A percentile compares a stretch with the other conserved stretches of the same genome.
These are phyloP conservation scores for Hystrix cristata DNA, from an alignment of 2,113 vertebrate genomes.

Conservation along the genomic window DNA sequence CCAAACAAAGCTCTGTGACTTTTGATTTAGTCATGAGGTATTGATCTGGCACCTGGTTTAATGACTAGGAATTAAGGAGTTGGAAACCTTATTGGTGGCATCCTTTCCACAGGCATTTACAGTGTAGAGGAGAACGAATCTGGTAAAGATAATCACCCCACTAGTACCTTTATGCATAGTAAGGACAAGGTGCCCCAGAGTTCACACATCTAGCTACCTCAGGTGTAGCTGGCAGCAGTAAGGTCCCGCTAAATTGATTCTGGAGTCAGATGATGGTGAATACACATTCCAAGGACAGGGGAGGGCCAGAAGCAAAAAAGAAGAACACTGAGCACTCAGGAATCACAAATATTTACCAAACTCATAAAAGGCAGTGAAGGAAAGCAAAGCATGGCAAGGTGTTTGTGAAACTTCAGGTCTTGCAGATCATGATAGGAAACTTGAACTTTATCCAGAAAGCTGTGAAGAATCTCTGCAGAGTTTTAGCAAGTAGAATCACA, in stretches of 20 bases:
- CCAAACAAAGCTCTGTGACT: not conserved
- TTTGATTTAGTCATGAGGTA: not conserved
- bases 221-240: not conserved
- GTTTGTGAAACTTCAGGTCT: not conserved
- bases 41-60: not conserved
- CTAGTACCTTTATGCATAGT: not conserved
- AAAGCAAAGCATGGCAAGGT: not conserved
- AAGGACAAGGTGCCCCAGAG: not conserved
- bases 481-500: not conserved
- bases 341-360: not conserved
- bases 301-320: not conserved
- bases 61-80: not conserved
- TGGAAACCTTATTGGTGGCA: not conserved
- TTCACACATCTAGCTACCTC: not conserved
- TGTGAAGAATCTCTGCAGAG: not conserved
- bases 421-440: not conserved
- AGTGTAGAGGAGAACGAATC: not conserved
- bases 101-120: not conserved
- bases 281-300: not conserved
- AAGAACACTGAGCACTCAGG: not conserved
- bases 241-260: not conserved
- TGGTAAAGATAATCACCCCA: rapidly evolving
- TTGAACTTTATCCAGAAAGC: not conserved
- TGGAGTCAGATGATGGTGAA: not conserved
- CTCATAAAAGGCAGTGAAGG: not conserved